phyloP scores from a whole-genome alignment of 2,888 invertebrate genomes.

The Meteorus cinctellus region DNA sequence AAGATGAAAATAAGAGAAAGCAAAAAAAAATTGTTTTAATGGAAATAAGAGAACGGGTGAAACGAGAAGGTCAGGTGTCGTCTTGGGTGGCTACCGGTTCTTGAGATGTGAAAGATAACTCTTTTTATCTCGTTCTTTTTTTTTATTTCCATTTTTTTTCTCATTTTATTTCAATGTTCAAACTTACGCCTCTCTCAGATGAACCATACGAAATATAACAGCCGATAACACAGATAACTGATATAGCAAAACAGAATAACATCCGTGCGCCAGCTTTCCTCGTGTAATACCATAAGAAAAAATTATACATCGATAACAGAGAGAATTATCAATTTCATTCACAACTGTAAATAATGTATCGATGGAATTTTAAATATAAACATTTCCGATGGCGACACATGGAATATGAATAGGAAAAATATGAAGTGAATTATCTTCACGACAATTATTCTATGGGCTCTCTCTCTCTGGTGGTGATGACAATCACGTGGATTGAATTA shows the following conservation, averaged over 20 bases:
- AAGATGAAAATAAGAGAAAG: constrained; percentile 47
- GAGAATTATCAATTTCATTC: not conserved
- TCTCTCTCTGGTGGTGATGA: not conserved
- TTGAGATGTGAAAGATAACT: constrained; percentile 23
- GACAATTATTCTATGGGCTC: not conserved
- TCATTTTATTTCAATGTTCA: not conserved
- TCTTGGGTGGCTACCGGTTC: constrained; percentile 71
- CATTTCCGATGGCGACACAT: too few relatives aligned
- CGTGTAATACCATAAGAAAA: not conserved
- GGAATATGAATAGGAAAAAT: not conserved
- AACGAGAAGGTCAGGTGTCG: constrained; percentile 53
- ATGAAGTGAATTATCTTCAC: not conserved
- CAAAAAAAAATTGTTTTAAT: constrained; percentile 37
- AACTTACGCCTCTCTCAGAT: not conserved
- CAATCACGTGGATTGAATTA: not conserved
- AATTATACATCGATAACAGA: not conserved
- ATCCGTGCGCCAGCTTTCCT: not conserved
- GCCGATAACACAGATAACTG: not conserved
- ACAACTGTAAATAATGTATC: not conserved
- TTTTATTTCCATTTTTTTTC: not conserved
- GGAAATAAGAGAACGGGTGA: constrained; percentile 24
- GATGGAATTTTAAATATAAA: not conserved
- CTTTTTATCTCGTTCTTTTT: not conserved
- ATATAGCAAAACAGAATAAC: not conserved
- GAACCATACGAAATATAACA: not conserved